Conservation (phyloP, 2,113 vertebrate species). For the Corynorhinus townsendii region DNA sequence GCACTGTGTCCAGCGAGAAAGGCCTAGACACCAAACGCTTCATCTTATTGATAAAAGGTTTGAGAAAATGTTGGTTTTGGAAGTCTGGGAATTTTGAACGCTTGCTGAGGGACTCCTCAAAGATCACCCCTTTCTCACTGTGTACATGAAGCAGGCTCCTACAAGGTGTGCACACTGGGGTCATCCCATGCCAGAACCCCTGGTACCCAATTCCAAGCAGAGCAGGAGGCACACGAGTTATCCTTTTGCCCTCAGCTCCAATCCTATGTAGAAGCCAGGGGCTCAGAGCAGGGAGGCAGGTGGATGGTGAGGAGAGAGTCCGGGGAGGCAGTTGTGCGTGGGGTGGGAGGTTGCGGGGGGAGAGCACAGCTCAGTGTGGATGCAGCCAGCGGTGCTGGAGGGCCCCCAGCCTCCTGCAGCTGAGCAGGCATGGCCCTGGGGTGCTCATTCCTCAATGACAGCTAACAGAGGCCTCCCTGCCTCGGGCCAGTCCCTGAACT, state of each 20-base stretch:
- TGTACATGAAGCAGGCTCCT: neutral
- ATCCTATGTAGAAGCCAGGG: neutral
- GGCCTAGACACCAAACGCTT: slow-evolving; percentile 45
- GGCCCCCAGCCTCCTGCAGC: no score
- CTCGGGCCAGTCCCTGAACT: neutral
- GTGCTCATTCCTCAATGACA: no score
- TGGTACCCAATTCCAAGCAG: neutral
- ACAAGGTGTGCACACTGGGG: neutral
- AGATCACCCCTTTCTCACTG: neutral
- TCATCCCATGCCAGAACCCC: neutral
- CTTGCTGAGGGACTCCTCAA: neutral
- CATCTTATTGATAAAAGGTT: slow-evolving; percentile 73
- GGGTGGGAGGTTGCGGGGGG: no score
- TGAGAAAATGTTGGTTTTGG: neutral
- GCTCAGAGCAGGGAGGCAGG: neutral
- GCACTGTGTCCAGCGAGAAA: slow-evolving; percentile 57
- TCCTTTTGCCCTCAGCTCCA: neutral
- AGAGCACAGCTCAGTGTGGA: no score
- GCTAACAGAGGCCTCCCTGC: no score
- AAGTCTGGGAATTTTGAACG: neutral
- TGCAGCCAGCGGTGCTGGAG: no score
- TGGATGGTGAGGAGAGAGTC: neutral
- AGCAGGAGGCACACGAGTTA: neutral
- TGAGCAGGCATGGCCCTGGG: no score
- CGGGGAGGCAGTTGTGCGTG: no score